A percentile compares a stretch with the other conserved stretches of the same genome.
Evolutionary conservation across 2,888 invertebrate genomes (phyloP).

Genomic region (Cephus pygmeus): DNA sequence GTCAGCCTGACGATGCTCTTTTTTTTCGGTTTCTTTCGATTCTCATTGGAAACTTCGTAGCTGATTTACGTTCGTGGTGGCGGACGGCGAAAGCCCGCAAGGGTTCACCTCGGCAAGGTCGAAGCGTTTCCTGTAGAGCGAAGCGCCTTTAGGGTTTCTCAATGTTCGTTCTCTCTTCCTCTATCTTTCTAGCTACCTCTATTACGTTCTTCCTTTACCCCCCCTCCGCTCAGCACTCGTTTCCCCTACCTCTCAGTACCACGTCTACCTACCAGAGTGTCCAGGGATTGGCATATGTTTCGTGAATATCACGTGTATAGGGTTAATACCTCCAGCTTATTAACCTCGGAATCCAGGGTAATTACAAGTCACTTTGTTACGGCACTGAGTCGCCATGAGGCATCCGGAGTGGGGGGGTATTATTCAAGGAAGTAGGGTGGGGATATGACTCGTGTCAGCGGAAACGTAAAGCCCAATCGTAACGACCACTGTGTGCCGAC

Average conservation of each 20-base stretch:
- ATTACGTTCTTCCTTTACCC: neutral
- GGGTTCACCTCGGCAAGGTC: constrained; percentile 53
- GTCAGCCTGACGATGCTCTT: neutral
- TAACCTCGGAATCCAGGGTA: neutral
- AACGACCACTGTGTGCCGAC: neutral
- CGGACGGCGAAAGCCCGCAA: constrained; percentile 36
- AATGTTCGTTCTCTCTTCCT: constrained; percentile 10
- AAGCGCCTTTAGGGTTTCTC: constrained; percentile 41
- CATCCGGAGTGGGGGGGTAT: neutral
- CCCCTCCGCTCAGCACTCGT: neutral
- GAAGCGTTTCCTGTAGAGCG: constrained; percentile 39
- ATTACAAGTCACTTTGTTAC: neutral
- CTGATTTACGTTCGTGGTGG: constrained; percentile 23
- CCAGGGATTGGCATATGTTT: neutral
- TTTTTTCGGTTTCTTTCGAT: neutral
- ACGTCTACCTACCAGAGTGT: neutral
- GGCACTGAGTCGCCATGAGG: neutral
- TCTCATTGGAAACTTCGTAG: constrained; percentile 1
- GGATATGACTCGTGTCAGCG: neutral
- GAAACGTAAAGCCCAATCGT: neutral
- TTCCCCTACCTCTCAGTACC: neutral
- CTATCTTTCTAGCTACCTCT: neutral
- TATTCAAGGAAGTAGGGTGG: neutral
- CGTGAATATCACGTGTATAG: neutral
- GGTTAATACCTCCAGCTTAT: neutral